These are phyloP conservation scores for Lamellibrachia luymesi DNA, from an alignment of 1,140 invertebrate genomes.

Conservation along the genomic window DNA sequence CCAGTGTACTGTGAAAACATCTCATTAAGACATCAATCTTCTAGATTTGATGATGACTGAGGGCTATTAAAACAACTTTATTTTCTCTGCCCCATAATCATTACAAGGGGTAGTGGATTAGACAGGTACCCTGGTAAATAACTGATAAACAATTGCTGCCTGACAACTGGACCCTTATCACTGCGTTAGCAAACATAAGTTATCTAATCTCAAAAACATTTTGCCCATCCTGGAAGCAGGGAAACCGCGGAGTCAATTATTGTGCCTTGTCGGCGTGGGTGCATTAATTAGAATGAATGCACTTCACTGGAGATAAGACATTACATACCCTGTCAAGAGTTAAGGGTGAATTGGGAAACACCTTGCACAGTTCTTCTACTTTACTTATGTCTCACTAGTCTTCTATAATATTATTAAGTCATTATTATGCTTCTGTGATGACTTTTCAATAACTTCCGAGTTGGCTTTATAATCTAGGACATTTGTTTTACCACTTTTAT, in stretches of 20 bases:
- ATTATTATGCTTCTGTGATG: not conserved
- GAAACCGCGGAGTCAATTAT: not conserved
- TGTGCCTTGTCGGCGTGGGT: not conserved
- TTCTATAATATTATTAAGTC: not conserved
- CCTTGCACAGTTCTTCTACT: not conserved
- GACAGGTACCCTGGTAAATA: not conserved
- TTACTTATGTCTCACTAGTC: not conserved
- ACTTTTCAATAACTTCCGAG: too few species aligned
- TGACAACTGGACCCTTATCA: not conserved
- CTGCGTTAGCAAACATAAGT: not conserved
- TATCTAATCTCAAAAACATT: conserved; percentile 1
- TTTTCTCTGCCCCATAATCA: not conserved
- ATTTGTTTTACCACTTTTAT: not conserved
- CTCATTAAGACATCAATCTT: not conserved
- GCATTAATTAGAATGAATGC: not conserved
- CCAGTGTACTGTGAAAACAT: not conserved
- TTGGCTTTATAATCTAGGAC: not conserved
- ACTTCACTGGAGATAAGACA: not conserved
- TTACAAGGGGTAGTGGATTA: not conserved
- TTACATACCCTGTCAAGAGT: not conserved
- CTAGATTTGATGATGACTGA: not conserved
- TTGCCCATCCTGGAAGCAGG: not conserved
- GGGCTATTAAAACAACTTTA: not conserved
- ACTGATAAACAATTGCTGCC: not conserved
- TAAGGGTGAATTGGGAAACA: not conserved